A percentile compares a stretch with the other conserved stretches of the same genome.
These are phyloP conservation scores for Mirounga angustirostris DNA, from an alignment of 2,113 vertebrate species.

Conservation along the genomic window DNA sequence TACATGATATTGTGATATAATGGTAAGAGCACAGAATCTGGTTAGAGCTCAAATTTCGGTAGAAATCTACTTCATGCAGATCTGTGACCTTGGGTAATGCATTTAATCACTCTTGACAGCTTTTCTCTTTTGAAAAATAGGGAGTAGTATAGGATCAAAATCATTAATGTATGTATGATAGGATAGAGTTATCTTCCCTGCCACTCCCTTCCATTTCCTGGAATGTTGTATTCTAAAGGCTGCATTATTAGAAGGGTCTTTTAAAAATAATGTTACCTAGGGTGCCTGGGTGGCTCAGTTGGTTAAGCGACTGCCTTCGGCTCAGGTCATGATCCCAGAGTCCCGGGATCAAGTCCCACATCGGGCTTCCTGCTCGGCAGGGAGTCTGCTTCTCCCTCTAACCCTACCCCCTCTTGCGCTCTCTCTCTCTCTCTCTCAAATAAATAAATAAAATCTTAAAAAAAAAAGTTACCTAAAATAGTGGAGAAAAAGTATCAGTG, in stretches of 20 bases:
- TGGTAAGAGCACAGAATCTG: neutral
- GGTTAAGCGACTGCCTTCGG: too few species aligned
- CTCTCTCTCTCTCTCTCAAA: too few species aligned
- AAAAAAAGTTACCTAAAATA: neutral
- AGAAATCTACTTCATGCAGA: neutral
- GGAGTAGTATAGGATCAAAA: neutral
- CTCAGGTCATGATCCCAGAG: too few species aligned
- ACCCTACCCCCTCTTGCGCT: too few species aligned
- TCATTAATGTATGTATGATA: neutral
- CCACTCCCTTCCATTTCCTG: neutral
- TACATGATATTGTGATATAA: neutral
- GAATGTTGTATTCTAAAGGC: neutral
- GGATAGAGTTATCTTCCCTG: neutral
- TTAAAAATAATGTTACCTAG: neutral
- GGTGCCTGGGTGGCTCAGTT: too few species aligned
- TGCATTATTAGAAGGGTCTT: neutral
- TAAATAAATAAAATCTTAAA: too few species aligned
- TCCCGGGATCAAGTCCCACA: too few species aligned
- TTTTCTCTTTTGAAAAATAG: constrained; percentile 35
- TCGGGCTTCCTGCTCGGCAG: too few species aligned
- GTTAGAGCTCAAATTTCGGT: neutral
- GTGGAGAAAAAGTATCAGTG: neutral
- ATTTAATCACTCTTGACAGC: neutral
- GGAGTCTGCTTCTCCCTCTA: too few species aligned
- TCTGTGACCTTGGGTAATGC: neutral